A percentile compares a stretch with the other conserved stretches of the same genome.
phyloP scores from a whole-genome alignment of 2,888 invertebrate species.

The Horisme vitalbata region DNA sequence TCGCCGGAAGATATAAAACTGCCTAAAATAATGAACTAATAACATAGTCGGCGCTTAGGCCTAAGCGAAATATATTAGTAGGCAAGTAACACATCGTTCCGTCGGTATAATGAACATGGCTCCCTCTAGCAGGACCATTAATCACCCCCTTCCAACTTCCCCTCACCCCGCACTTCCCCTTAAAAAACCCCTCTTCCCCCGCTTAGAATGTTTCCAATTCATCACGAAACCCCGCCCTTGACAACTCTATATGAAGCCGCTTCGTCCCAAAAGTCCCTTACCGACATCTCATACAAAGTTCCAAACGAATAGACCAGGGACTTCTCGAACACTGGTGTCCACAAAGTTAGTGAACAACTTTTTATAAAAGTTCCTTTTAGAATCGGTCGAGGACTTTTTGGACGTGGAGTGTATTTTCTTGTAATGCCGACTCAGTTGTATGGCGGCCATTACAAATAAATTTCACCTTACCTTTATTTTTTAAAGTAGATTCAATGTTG shows the following conservation, averaged over 20 bases:
- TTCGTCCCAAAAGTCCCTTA: constrained; percentile 58
- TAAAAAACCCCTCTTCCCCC: constrained; percentile 70
- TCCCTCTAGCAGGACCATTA: constrained; percentile 74
- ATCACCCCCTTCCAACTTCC: constrained; percentile 67
- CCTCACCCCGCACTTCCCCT: constrained; percentile 58
- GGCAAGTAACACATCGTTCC: constrained; percentile 80
- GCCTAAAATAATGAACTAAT: constrained; percentile 76
- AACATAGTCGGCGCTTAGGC: constrained; percentile 59
- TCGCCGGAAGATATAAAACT: constrained; percentile 75
- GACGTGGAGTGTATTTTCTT: constrained; percentile 66
- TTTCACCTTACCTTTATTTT: constrained; percentile 64
- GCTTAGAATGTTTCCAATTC: constrained; percentile 79
- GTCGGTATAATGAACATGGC: constrained; percentile 80
- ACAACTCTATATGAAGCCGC: constrained; percentile 83
- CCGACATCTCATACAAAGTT: constrained; percentile 38
- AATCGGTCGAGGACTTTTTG: constrained; percentile 48
- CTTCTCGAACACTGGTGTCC: constrained; percentile 44
- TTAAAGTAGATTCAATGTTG: constrained; percentile 56
- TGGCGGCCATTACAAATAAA: constrained; percentile 73
- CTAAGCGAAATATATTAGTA: constrained; percentile 77
- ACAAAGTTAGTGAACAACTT: constrained; percentile 39
- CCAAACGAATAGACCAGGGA: constrained; percentile 30
- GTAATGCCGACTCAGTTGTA: constrained; percentile 61
- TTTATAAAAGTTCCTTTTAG: constrained; percentile 38
- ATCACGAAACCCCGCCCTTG: constrained; percentile 84